Conservation (phyloP, 2,888 invertebrate genomes). For the Neoitamus cyanurus region DNA sequence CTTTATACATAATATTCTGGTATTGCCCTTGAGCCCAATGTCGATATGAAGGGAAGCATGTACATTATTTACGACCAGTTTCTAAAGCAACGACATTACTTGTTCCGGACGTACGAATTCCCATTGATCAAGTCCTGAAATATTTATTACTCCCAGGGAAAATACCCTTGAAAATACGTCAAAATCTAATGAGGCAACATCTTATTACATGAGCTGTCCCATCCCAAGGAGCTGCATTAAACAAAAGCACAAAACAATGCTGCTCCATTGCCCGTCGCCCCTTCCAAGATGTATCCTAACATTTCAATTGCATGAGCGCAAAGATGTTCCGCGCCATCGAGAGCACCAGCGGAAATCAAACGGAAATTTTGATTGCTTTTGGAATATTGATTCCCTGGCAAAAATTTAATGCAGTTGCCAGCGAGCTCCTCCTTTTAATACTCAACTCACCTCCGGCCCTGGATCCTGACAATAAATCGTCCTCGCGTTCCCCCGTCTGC, state of each 20-base stretch:
- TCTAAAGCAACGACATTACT: background rate
- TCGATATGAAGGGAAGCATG: background rate
- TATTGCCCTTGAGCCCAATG: background rate
- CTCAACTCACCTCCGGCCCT: background rate
- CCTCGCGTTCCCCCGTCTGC: no score
- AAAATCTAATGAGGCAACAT: background rate
- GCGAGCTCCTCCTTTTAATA: background rate
- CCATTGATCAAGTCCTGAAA: background rate
- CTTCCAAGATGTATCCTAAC: background rate
- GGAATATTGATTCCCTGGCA: background rate
- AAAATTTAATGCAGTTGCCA: background rate
- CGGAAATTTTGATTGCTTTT: slow-evolving; percentile 1
- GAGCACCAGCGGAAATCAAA: background rate
- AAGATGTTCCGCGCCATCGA: background rate
- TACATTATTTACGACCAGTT: background rate
- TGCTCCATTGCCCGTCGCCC: background rate
- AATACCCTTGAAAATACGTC: background rate
- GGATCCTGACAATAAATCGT: background rate
- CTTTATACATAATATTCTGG: background rate
- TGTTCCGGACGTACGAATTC: background rate
- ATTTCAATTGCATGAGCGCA: background rate
- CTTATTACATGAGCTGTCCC: background rate
- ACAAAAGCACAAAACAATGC: background rate
- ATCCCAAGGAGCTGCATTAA: background rate
- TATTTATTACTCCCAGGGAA: background rate